A percentile compares a stretch with the other conserved stretches of the same genome.
phyloP scores from a whole-genome alignment of 2,113 vertebrate genomes.

The Phoenicopterus ruber region DNA sequence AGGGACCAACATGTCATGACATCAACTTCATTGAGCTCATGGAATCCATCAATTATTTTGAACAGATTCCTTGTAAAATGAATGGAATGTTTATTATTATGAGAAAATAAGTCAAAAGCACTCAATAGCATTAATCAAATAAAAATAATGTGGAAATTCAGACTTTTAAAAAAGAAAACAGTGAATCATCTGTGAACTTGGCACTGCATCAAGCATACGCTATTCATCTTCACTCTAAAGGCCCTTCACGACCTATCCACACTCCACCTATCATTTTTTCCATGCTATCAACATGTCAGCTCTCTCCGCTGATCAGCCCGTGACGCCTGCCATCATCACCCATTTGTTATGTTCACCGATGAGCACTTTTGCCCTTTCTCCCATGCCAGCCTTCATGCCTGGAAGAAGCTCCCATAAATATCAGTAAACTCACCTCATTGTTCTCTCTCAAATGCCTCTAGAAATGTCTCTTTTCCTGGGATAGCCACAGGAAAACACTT shows the following conservation, averaged over 20 bases:
- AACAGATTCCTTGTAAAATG: neutral
- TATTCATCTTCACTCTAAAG: conserved; percentile 5
- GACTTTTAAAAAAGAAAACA: neutral
- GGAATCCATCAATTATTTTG: conserved; percentile 1
- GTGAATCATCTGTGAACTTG: conserved; percentile 34
- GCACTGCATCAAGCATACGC: neutral
- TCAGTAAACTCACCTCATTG: neutral
- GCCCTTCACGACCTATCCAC: neutral
- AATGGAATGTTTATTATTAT: conserved; percentile 1
- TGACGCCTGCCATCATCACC: neutral
- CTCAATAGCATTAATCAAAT: conserved; percentile 29
- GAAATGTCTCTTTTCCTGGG: neutral
- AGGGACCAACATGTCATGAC: neutral
- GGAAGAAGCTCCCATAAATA: neutral
- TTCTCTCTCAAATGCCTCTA: neutral
- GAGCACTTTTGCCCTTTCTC: neutral
- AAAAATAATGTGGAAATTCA: conserved; percentile 27
- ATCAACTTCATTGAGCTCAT: neutral
- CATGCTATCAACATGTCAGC: neutral
- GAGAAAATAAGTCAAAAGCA: conserved; percentile 4
- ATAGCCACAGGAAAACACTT: neutral
- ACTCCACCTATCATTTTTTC: neutral
- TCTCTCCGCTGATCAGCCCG: neutral
- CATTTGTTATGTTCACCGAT: neutral
- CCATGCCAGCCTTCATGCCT: neutral